Base-by-base conservation (phyloP, 2,888 invertebrate species). In the Pheosia tremula region DNA sequence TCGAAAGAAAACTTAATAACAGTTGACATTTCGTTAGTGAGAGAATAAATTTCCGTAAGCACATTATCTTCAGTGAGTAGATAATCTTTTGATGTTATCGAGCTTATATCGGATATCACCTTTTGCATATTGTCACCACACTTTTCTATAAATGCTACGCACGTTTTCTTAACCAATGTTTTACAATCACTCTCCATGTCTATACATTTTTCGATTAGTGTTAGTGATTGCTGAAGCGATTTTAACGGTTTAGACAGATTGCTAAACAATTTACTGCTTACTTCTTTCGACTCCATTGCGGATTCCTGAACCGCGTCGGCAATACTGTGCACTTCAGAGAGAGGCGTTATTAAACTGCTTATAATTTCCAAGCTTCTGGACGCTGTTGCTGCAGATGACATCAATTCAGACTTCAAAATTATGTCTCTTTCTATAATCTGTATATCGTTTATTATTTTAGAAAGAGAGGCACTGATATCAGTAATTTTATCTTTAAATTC, bases 111-210 rank as follows among this genome's bases (percentile, higher is more conserved):
- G 13, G 92, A 89, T 57, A 96, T 86, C 5, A 95, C 86, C 56
- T 93, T 90, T 57, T 95, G 92, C 68, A 96, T 86, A 67, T 95
- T 92, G 56, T 89, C 85, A 4, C 95, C 94, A 62, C 95, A 94
- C 38, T 91, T 95, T 73, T 96, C 95, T 61, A 96, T 89, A 64
- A 96, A 94, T 72, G 95, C 95, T 11, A 95, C 94, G 80, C 96
- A 96, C 0, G 96, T 96, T 78, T 95, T 94, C 78, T 96, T 96
- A 1, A 96, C 95, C 8, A 96, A 85, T 0, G 96, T 96, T 60
- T 95, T 95, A 10, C 95, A 96, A 49, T 95, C 95, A 71, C 95
- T 95, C 82, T 96, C 95, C 70, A 96, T 94, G 74, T 95, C 95
- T 49, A 96, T 94, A 77, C 96, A 96, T 80, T 96, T 96, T 82